Conservation (phyloP, 2,888 invertebrate genomes). For the Eretmocerus hayati region DNA sequence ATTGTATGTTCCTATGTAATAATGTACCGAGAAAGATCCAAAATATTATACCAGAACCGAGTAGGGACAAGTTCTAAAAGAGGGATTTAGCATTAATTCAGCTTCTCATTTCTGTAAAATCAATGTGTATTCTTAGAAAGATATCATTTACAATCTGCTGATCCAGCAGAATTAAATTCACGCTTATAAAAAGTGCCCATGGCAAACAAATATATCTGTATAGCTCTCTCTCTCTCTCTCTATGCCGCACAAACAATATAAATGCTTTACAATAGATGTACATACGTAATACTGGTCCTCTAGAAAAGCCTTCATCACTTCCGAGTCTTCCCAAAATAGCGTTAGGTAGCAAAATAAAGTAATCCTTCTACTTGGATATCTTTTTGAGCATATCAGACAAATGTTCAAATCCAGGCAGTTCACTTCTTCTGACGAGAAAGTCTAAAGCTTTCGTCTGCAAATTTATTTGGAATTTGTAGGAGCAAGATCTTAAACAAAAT, state of each 20-base stretch:
- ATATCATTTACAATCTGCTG: slow-evolving; percentile 14
- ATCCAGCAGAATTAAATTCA: slow-evolving; percentile 2
- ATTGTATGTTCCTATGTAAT: too few species aligned
- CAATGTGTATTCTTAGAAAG: slow-evolving; percentile 14
- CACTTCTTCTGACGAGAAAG: slow-evolving; percentile 37
- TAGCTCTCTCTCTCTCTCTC: background rate
- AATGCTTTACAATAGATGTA: slow-evolving; percentile 4
- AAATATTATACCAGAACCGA: too few species aligned
- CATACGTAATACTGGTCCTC: slow-evolving; percentile 16
- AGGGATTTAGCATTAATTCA: too few species aligned
- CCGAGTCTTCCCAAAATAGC: slow-evolving; percentile 4
- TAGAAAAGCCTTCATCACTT: slow-evolving; percentile 14
- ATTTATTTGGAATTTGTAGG: background rate
- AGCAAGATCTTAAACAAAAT: background rate
- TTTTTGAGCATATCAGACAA: slow-evolving; percentile 35
- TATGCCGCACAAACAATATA: background rate
- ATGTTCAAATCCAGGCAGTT: slow-evolving; percentile 33
- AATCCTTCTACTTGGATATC: slow-evolving; percentile 28
- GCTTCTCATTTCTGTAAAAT: slow-evolving; percentile 5
- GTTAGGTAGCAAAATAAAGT: slow-evolving; percentile 6
- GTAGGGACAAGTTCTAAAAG: too few species aligned
- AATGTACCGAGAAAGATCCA: too few species aligned
- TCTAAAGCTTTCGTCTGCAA: slow-evolving; percentile 37
- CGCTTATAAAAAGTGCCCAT: slow-evolving; percentile 10
- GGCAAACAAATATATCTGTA: slow-evolving; percentile 6